Conservation (phyloP, 1,140 invertebrate species). For the Pseudomyrmex cubaensis region DNA sequence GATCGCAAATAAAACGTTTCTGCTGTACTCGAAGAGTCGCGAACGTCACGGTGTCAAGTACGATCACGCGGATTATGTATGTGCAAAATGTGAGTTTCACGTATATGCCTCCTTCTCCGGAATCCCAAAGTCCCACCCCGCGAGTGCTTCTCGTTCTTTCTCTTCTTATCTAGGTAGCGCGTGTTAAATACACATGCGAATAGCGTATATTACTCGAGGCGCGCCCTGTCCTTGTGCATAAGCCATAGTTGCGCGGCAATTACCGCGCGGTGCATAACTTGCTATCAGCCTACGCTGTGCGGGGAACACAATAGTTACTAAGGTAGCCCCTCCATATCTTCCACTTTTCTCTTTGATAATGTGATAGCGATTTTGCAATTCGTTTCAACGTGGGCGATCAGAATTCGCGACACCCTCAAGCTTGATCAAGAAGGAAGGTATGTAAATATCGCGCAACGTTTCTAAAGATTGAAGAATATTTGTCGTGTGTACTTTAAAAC, state of each 20-base stretch:
- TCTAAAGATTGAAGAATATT: neutral
- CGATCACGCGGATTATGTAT: neutral
- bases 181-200: neutral
- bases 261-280: conserved; percentile 58
- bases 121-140: neutral
- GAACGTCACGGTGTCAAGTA: neutral
- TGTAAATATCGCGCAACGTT: conserved; percentile 45
- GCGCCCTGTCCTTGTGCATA: conserved; percentile 69
- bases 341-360: neutral
- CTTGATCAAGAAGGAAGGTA: conserved; percentile 4
- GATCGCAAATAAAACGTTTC: neutral
- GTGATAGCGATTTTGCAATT: conserved; percentile 33
- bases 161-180: neutral
- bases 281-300: conserved; percentile 21
- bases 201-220: conserved; percentile 27
- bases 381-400: conserved; percentile 12
- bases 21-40: neutral
- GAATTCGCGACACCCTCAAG: conserved; percentile 20
- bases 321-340: neutral
- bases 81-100: conserved; percentile 3
- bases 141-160: neutral
- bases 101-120: neutral
- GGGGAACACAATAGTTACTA: conserved; percentile 36
- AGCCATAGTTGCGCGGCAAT: conserved; percentile 54
- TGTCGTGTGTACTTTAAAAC: too few species aligned